Evolutionary conservation across 1,140 invertebrate species (phyloP).

Genomic region (Ostrea denselamellosa): DNA sequence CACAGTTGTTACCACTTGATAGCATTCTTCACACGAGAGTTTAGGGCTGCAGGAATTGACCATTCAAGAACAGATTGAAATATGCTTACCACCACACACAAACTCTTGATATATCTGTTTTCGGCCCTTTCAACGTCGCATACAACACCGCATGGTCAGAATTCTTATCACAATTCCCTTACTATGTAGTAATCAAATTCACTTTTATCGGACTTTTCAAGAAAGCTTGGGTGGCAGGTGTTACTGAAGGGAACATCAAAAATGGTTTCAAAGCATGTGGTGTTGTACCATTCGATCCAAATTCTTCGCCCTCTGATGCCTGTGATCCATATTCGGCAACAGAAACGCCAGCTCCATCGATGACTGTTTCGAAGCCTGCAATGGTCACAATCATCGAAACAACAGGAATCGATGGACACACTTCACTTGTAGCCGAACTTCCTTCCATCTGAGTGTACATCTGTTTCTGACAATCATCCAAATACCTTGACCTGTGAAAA

Average conservation of each 20-base stretch:
- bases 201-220: too few relatives aligned
- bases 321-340: slow-evolving; percentile 8
- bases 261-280: slow-evolving; percentile 43
- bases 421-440: not conserved
- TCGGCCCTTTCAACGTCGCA: too few relatives aligned
- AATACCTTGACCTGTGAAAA: too few relatives aligned
- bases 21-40: slow-evolving; percentile 50
- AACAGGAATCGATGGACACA: not conserved
- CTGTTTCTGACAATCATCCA: too few relatives aligned
- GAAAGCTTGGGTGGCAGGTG: too few relatives aligned
- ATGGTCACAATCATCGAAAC: too few relatives aligned
- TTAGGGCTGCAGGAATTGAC: slow-evolving; percentile 50
- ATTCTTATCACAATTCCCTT: too few relatives aligned
- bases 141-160: too few relatives aligned
- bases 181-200: too few relatives aligned
- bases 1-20: slow-evolving; percentile 56
- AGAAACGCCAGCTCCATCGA: not conserved
- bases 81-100: slow-evolving; percentile 62
- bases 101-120: too few relatives aligned
- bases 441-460: too few relatives aligned
- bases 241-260: not conserved
- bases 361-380: too few relatives aligned
- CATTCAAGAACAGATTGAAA: slow-evolving; percentile 50
- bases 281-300: slow-evolving; percentile 39
- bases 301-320: not conserved